Conservation (phyloP, 92 coral and sea anemone genomes). For the Desmophyllum pertusum region DNA sequence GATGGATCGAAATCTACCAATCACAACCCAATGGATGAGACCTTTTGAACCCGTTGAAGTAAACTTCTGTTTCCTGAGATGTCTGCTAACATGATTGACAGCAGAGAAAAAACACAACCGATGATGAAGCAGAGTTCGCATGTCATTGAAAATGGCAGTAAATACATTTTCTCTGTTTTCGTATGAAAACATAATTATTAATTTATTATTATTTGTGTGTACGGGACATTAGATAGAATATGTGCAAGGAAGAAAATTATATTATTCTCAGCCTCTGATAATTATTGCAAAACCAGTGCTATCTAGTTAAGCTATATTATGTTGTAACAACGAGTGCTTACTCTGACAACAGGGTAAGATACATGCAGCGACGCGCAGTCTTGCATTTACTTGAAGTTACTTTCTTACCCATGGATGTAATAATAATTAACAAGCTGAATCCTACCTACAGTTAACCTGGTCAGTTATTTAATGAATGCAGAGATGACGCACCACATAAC, state of each 20-base stretch:
- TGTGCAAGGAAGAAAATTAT: background rate
- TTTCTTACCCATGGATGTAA: background rate
- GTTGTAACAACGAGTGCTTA: background rate
- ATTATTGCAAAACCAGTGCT: constrained; percentile 9
- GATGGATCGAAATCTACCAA: too few species aligned
- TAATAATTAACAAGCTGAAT: constrained; percentile 12
- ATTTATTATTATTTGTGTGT: background rate
- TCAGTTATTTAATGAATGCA: constrained; percentile 85
- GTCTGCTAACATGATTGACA: too few species aligned
- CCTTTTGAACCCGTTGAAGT: too few species aligned
- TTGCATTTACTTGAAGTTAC: background rate
- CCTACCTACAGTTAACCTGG: constrained; percentile 8
- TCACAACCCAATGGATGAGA: too few species aligned
- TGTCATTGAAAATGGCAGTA: too few species aligned
- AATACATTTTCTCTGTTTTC: background rate
- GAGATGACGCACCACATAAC: constrained; percentile 99
- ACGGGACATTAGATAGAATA: background rate
- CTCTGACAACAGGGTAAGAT: background rate
- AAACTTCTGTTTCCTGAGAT: too few species aligned
- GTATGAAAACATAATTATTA: background rate
- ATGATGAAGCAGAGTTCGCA: too few species aligned
- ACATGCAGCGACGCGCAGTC: background rate
- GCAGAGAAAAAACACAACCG: too few species aligned
- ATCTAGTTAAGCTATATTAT: background rate
- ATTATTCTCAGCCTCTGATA: background rate